phyloP scores from a whole-genome alignment of 2,888 invertebrate species.

The Euphydryas editha region DNA sequence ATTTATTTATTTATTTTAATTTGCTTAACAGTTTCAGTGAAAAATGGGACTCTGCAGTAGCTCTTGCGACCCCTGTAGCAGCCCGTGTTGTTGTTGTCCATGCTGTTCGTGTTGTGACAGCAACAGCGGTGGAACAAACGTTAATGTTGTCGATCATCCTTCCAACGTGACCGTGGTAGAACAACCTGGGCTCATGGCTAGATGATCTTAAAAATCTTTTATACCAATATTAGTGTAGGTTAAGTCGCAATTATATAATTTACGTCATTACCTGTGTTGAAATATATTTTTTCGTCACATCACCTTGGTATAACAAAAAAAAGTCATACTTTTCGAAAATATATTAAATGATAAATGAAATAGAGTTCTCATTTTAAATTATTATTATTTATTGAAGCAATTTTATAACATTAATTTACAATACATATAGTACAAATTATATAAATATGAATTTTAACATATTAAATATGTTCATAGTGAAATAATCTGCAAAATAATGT shows the following conservation, averaged over 20 bases:
- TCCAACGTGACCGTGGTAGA: conserved; percentile 45
- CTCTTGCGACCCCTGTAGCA: conserved; percentile 23
- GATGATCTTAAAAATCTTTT: conserved; percentile 46
- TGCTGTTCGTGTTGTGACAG: conserved; percentile 37
- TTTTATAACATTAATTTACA: no score
- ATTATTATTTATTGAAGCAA: no score
- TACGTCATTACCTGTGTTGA: background rate
- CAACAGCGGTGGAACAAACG: conserved; percentile 42
- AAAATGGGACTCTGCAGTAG: conserved; percentile 26
- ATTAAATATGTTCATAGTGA: background rate
- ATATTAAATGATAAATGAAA: no score
- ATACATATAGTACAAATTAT: no score
- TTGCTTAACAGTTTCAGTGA: background rate
- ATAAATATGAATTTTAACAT: background rate
- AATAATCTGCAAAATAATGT: background rate
- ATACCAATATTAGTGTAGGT: background rate
- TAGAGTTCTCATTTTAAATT: no score
- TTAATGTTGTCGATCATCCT: conserved; percentile 52
- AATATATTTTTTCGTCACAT: background rate
- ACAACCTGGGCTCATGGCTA: conserved; percentile 47
- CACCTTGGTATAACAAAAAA: background rate
- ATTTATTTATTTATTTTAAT: background rate
- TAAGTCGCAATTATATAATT: background rate
- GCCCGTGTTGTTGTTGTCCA: conserved; percentile 55
- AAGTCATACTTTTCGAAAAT: no score